Percentiles rank a stretch among this genome's conserved stretches.
Conservation (phyloP, 2,888 invertebrate species). For the Atherix ibis region DNA sequence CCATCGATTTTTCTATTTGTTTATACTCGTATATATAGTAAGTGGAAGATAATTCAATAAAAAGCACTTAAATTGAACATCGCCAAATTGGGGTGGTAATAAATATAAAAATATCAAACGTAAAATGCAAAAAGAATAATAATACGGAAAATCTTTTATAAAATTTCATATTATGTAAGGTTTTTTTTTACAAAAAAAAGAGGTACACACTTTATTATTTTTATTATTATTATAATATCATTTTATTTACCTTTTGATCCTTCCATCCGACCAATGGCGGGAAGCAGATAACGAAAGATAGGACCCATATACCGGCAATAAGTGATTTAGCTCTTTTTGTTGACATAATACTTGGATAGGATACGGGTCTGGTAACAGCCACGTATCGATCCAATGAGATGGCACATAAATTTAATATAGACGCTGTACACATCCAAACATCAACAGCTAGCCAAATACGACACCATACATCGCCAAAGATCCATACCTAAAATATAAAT, state of each 20-base stretch:
- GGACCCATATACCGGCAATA: slow-evolving; percentile 85
- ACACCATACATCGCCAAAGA: slow-evolving; percentile 93
- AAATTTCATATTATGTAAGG: no score
- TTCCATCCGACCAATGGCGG: slow-evolving; percentile 93
- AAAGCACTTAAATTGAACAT: no score
- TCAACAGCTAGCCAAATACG: slow-evolving; percentile 93
- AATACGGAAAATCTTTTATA: no score
- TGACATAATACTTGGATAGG: slow-evolving; percentile 86
- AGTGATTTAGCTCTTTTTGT: slow-evolving; percentile 69
- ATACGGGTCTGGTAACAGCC: slow-evolving; percentile 90
- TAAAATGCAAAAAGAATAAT: no score
- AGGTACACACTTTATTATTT: no score
- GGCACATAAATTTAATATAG: slow-evolving; percentile 89
- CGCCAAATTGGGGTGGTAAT: no score
- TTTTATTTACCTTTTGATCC: slow-evolving; percentile 43
- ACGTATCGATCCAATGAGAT: slow-evolving; percentile 92
- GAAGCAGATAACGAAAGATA: slow-evolving; percentile 91
- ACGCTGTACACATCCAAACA: slow-evolving; percentile 98
- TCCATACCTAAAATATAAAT: slow-evolving; percentile 62
- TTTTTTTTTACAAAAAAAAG: no score
- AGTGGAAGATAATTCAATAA: no score
- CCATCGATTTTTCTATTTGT: no score
- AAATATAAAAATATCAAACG: no score
- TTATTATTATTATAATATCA: background rate
- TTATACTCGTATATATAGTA: no score